phyloP scores from a whole-genome alignment of 1,140 invertebrate species.

The Hormaphis cornu region DNA sequence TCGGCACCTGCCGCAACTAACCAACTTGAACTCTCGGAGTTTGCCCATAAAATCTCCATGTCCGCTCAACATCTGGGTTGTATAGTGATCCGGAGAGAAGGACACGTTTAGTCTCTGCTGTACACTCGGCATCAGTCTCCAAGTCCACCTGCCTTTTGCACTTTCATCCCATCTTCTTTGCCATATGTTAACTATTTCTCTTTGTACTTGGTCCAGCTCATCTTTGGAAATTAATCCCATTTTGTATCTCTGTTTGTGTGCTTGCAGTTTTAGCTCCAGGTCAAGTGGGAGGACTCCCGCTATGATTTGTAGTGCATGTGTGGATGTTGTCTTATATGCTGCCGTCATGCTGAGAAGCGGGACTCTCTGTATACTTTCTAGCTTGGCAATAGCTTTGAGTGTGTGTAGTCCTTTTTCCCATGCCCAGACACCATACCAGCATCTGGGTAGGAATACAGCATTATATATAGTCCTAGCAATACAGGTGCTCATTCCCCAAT shows the following conservation, averaged over 20 bases:
- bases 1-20: neutral
- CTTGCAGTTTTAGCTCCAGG: neutral
- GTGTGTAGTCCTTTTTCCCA: too few relatives aligned
- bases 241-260: too few relatives aligned
- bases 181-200: neutral
- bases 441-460: too few relatives aligned
- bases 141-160: too few relatives aligned
- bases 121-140: too few relatives aligned
- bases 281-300: neutral
- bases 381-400: too few relatives aligned
- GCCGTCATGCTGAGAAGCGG: neutral
- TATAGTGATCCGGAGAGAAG: too few relatives aligned
- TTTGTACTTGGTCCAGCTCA: neutral
- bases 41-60: conserved; percentile 7
- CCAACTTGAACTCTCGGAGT: neutral
- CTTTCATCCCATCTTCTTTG: too few relatives aligned
- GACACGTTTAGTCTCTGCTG: neutral
- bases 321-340: conserved; percentile 2
- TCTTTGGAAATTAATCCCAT: too few relatives aligned
- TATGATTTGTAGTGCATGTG: neutral
- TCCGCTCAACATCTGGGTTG: neutral
- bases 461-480: too few relatives aligned
- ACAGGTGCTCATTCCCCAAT: too few relatives aligned
- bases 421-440: too few relatives aligned
- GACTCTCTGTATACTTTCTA: neutral